Conservation (phyloP, 2,797 vertebrate species). For the Zalophus californianus region DNA sequence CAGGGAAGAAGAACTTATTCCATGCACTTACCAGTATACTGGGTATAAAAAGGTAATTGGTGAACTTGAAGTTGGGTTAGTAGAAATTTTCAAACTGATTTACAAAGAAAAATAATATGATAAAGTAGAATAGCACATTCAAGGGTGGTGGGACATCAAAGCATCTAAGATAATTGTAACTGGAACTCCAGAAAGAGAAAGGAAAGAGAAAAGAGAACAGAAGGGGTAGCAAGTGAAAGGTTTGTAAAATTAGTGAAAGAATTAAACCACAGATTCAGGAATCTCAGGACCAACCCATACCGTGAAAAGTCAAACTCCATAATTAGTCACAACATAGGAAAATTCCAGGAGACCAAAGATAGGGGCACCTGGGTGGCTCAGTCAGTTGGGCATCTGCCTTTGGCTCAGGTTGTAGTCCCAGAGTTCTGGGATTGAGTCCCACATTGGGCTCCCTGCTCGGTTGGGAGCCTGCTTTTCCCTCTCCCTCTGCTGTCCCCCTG, state of each 20-base stretch:
- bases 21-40: background rate
- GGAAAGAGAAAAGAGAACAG: background rate
- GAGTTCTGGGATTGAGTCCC: background rate
- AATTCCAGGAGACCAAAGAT: background rate
- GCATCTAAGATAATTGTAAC: background rate
- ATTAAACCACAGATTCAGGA: background rate
- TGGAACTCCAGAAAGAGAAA: background rate
- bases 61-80: background rate
- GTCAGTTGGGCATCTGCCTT: background rate
- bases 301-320: background rate
- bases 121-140: background rate
- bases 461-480: background rate
- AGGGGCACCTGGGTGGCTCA: background rate
- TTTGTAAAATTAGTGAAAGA: background rate
- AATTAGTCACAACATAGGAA: background rate
- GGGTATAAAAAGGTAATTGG: background rate
- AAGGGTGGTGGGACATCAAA: background rate
- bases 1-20: background rate
- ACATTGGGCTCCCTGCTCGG: fast-evolving
- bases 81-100: background rate
- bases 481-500: background rate
- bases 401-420: background rate
- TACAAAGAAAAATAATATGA: background rate
- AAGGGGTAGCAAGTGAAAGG: background rate
- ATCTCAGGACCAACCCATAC: fast-evolving